Conservation (phyloP, 2,113 vertebrate genomes). For the Myotis yumanensis region DNA sequence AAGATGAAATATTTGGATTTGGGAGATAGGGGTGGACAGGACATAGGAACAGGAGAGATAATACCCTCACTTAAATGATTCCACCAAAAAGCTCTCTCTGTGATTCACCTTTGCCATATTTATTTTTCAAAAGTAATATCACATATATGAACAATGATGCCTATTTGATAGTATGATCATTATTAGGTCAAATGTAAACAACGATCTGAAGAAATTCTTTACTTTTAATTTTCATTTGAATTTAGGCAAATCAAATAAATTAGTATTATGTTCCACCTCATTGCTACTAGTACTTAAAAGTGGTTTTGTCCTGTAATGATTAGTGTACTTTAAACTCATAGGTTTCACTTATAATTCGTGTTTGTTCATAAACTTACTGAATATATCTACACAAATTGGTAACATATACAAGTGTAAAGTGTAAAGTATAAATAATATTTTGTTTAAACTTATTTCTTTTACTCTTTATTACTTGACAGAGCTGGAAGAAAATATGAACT, state of each 20-base stretch:
- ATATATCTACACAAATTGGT: not conserved
- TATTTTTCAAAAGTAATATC: slow-evolving; percentile 63
- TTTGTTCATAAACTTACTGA: not conserved
- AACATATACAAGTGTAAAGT: not conserved
- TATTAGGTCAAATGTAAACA: slow-evolving; percentile 73
- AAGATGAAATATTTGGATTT: not conserved
- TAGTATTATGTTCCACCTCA: slow-evolving; percentile 67
- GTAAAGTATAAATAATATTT: not conserved
- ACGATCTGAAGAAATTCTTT: slow-evolving; percentile 67
- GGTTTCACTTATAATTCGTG: not conserved
- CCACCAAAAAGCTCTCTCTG: slow-evolving; percentile 16
- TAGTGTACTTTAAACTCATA: not conserved
- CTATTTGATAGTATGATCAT: slow-evolving; percentile 56
- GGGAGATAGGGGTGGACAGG: fast-evolving
- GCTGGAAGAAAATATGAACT: slow-evolving; percentile 6
- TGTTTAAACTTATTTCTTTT: slow-evolving; percentile 32
- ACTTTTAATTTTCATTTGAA: slow-evolving; percentile 75
- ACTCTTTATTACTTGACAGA: not conserved
- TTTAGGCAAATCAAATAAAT: slow-evolving; percentile 78
- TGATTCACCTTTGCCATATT: slow-evolving; percentile 51
- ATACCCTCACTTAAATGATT: slow-evolving; percentile 43
- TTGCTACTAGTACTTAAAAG: slow-evolving; percentile 50
- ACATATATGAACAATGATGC: slow-evolving; percentile 23
- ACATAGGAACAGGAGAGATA: not conserved
- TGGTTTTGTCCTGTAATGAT: slow-evolving; percentile 42